Evolutionary conservation across 1,140 invertebrate genomes (phyloP), one percentile per base, ranked within the genome.

Genomic region (Cyrtorhinus lividipennis): DNA sequence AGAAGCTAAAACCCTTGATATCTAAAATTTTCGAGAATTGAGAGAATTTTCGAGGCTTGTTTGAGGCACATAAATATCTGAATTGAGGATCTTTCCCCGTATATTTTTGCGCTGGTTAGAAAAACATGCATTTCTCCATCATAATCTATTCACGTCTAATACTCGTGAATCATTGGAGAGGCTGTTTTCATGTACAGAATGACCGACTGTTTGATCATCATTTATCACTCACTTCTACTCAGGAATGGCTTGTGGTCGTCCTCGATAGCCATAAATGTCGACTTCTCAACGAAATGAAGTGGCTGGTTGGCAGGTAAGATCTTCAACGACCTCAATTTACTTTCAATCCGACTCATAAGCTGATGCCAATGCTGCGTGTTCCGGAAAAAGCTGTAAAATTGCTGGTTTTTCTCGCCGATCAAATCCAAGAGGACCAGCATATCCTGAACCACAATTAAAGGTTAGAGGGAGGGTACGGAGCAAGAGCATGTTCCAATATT

Each of bases 161-260:
- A n/a, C n/a, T n/a, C n/a, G n/a, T n/a, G n/a, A n/a, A n/a, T n/a
- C n/a, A n/a, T n/a, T n/a, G n/a, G n/a, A n/a, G n/a, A n/a, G n/a
- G n/a, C n/a, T n/a, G n/a, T n/a, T n/a, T n/a, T n/a, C n/a, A n/a
- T n/a, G n/a, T n/a, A n/a, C n/a, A n/a, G n/a, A n/a, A n/a, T n/a
- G n/a, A n/a, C n/a, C n/a, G n/a, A n/a, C n/a, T n/a, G n/a, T n/a
- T n/a, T n/a, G n/a, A n/a, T n/a, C n/a, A n/a, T n/a, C n/a, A n/a
- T n/a, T n/a, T n/a, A 24, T 58, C 48, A 68, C 66, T 76, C 76
- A 87, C 90, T 82, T 80, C 78, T 81, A 68, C 76, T 73, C 67
- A 92, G 71, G 73, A 99, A 99, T 56, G 95, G 95, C 72, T 94
- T 82, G 72, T 99, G 95, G 76, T 98, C 95, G 77, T 99, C 95